phyloP scores from a whole-genome alignment of 23 tunicate genomes.

The Trididemnum nubilum region DNA sequence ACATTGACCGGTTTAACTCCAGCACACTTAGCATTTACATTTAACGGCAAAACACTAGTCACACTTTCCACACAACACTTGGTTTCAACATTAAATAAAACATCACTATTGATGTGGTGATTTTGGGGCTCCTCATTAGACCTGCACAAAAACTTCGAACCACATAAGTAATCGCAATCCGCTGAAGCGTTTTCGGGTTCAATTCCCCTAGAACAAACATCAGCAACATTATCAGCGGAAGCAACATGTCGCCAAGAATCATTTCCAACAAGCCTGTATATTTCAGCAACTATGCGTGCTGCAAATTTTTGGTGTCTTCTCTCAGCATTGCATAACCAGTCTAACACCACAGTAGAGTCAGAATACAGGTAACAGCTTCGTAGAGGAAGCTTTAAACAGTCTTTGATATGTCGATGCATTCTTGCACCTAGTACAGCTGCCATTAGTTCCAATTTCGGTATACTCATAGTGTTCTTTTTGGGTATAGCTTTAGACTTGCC shows the following conservation, averaged over 20 bases:
- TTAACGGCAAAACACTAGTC: background rate
- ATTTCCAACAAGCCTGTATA: background rate
- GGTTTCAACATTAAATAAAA: no score
- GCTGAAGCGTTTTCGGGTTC: background rate
- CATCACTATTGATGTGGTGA: no score
- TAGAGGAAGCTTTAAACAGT: background rate
- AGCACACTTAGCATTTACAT: background rate
- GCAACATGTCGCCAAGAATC: conserved; percentile 3
- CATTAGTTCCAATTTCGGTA: background rate
- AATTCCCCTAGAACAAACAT: conserved; percentile 1
- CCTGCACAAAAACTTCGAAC: background rate
- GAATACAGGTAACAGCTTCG: background rate
- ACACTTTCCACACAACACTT: background rate
- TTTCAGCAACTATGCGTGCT: conserved; percentile 4
- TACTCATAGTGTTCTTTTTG: background rate
- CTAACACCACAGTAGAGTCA: background rate
- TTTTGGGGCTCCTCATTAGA: no score
- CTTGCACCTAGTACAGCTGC: conserved; percentile 13
- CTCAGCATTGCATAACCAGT: background rate
- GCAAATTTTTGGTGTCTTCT: background rate
- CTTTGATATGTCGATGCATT: conserved; percentile 20
- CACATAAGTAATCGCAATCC: background rate
- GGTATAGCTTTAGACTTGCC: conserved; percentile 17
- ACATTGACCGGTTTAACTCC: background rate
- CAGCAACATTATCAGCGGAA: conserved; percentile 8